phyloP scores from a whole-genome alignment of 2,888 invertebrate genomes.

The Amphimallon solstitiale region DNA sequence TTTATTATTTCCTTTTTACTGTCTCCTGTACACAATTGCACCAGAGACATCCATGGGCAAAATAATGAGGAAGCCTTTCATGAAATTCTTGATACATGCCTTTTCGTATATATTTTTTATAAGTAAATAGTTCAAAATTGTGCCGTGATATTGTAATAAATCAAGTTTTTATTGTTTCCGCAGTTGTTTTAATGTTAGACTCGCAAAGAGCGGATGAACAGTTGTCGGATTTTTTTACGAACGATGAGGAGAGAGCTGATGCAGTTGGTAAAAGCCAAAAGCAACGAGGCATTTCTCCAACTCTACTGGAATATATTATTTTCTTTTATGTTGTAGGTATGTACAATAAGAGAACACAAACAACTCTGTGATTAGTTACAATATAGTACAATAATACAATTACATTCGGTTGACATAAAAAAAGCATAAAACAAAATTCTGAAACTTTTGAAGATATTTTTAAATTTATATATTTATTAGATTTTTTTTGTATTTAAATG shows the following conservation, averaged over 20 bases:
- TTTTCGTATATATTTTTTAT: constrained; percentile 94
- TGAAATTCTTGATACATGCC: constrained; percentile 96
- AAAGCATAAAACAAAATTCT: too few species aligned
- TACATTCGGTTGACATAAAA: too few species aligned
- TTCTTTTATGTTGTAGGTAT: constrained; percentile 84
- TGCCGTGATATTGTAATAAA: too few species aligned
- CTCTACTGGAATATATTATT: constrained; percentile 84
- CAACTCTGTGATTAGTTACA: too few species aligned
- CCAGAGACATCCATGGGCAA: constrained; percentile 84
- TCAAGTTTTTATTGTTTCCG: constrained; percentile 39
- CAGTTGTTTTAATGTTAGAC: constrained; percentile 91
- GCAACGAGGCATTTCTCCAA: constrained; percentile 88
- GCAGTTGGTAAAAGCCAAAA: constrained; percentile 66
- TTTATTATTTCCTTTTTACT: constrained; percentile 87
- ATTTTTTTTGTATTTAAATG: too few species aligned
- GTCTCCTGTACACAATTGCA: constrained; percentile 83
- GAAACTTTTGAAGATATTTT: too few species aligned
- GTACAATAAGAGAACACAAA: too few species aligned
- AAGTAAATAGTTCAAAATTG: constrained; percentile 72
- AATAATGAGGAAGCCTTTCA: constrained; percentile 92
- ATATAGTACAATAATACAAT: too few species aligned
- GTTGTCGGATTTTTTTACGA: constrained; percentile 74
- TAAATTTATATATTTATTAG: neutral
- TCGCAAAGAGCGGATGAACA: constrained; percentile 89
- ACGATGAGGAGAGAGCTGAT: constrained; percentile 72